These are phyloP conservation scores for Rhinichthys osculus DNA, from an alignment of 2,797 vertebrate genomes.

Conservation along the genomic window DNA sequence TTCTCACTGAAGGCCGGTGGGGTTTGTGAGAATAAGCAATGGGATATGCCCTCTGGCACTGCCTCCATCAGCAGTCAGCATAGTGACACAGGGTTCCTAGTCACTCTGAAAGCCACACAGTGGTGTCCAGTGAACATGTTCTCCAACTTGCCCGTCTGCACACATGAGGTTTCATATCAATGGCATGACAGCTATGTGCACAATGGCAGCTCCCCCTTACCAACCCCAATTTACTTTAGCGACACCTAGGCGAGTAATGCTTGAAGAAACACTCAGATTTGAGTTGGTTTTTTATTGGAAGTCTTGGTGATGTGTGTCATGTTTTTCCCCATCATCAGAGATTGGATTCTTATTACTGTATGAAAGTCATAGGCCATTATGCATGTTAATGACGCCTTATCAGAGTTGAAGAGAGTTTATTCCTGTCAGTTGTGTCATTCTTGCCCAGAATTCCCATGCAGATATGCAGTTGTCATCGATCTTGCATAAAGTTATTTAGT, in stretches of 20 bases:
- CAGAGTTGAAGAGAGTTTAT: slow-evolving; percentile 17
- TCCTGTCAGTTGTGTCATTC: slow-evolving; percentile 40
- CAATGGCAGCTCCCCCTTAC: background rate
- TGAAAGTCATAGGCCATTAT: slow-evolving; percentile 1
- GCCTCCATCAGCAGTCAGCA: slow-evolving; percentile 45
- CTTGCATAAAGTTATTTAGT: slow-evolving; percentile 40
- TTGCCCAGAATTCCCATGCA: slow-evolving; percentile 19
- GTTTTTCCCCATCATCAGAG: background rate
- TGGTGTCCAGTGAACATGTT: slow-evolving; percentile 28
- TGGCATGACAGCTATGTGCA: slow-evolving; percentile 21
- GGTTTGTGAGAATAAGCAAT: slow-evolving; percentile 45
- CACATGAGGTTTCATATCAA: background rate
- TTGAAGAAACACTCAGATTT: background rate
- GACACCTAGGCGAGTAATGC: background rate
- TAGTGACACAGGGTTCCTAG: slow-evolving; percentile 36
- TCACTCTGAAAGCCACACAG: slow-evolving; percentile 23
- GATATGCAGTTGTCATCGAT: slow-evolving; percentile 43
- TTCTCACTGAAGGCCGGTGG: slow-evolving; percentile 29
- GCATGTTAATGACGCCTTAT: slow-evolving; percentile 42
- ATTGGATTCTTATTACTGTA: background rate
- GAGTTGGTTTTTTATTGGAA: background rate
- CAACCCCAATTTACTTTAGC: background rate
- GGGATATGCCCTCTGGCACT: slow-evolving; percentile 44
- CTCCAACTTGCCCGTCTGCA: slow-evolving; percentile 13
- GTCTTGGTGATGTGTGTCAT: background rate